phyloP scores from a whole-genome alignment of 2,113 vertebrate species.

The Heterochromis multidens region DNA sequence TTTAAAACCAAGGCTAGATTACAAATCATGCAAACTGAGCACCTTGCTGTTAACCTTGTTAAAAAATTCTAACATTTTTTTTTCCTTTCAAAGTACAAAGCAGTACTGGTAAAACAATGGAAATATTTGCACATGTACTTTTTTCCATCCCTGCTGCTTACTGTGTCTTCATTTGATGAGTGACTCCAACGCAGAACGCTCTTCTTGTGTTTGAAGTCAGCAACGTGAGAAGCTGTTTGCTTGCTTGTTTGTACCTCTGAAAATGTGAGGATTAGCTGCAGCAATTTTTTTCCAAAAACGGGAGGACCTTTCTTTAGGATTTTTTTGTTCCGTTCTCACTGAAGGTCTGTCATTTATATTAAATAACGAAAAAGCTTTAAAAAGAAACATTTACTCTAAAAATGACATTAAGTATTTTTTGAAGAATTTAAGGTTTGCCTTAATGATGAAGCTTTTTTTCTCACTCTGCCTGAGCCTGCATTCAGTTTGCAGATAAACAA shows the following conservation, averaged over 20 bases:
- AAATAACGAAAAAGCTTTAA: neutral
- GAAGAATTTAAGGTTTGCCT: neutral
- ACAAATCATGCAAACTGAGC: neutral
- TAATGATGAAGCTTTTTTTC: neutral
- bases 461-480: neutral
- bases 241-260: neutral
- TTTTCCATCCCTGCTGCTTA: neutral
- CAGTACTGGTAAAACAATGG: neutral
- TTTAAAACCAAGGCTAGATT: neutral
- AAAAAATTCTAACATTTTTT: neutral
- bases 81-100: neutral
- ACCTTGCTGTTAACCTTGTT: neutral
- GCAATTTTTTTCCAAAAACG: neutral
- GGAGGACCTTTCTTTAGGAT: neutral
- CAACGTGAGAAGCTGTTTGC: neutral
- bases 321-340: neutral
- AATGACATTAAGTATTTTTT: neutral
- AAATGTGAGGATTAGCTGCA: neutral
- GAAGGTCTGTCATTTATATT: neutral
- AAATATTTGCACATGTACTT: constrained; percentile 4
- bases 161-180: neutral
- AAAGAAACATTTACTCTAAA: neutral
- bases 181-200: neutral
- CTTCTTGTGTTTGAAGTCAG: constrained; percentile 17
- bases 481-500: neutral